These are phyloP conservation scores for Caenorhabditis sp. DNA, from an alignment of 2,888 invertebrate genomes.

Conservation along the genomic window DNA sequence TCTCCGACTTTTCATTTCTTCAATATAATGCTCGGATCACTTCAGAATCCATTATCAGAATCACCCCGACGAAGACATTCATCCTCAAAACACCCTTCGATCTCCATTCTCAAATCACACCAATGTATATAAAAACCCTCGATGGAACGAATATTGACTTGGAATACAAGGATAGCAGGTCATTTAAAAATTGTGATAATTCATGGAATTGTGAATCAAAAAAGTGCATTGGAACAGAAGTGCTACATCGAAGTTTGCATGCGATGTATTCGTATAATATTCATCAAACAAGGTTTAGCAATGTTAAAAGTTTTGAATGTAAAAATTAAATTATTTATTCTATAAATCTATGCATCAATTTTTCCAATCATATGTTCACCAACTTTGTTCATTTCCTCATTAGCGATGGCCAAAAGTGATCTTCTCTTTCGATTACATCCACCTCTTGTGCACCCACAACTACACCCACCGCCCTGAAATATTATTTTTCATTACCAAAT, in stretches of 20 bases:
- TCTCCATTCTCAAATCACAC: background rate
- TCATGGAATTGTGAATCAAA: constrained; percentile 19
- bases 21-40: background rate
- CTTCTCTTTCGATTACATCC: constrained; percentile 57
- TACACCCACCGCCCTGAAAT: constrained; percentile 56
- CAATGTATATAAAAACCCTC: background rate
- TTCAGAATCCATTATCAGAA: background rate
- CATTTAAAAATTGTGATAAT: background rate
- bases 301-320: constrained; percentile 24
- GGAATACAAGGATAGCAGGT: no score
- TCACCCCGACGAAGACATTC: background rate
- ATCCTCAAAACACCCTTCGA: background rate
- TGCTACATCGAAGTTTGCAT: constrained; percentile 25
- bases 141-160: background rate
- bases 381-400: constrained; percentile 46
- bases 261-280: constrained; percentile 33
- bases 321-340: background rate
- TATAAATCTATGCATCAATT: background rate
- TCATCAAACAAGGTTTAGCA: constrained; percentile 25
- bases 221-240: constrained; percentile 19
- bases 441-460: constrained; percentile 58
- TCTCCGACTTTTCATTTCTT: background rate
- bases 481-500: background rate
- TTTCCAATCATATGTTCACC: constrained; percentile 30
- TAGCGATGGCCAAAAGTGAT: constrained; percentile 49